Percentiles rank a stretch among this genome's conserved stretches.
Conservation (phyloP, 2,113 vertebrate species). For the Coptodon rendalli region DNA sequence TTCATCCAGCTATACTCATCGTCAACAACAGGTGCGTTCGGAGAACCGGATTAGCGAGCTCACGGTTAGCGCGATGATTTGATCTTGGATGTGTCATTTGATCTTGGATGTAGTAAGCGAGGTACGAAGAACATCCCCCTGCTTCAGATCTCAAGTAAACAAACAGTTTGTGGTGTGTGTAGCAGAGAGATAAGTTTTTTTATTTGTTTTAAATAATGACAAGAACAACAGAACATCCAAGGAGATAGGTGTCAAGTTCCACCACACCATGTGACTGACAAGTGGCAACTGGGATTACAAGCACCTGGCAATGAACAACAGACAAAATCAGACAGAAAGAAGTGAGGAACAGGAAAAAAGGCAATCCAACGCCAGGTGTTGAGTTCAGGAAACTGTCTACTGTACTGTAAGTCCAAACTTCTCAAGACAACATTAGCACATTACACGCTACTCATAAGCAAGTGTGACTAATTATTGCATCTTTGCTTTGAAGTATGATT, state of each 20-base stretch:
- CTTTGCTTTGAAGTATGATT: neutral
- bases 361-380: neutral
- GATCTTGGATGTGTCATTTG: too few species aligned
- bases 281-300: neutral
- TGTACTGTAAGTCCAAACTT: neutral
- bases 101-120: too few species aligned
- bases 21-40: too few species aligned
- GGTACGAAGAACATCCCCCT: too few species aligned
- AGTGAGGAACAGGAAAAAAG: neutral
- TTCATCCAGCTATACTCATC: too few species aligned
- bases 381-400: neutral
- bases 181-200: neutral
- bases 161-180: neutral
- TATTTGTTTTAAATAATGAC: neutral
- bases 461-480: neutral
- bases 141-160: neutral
- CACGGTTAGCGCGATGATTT: too few species aligned
- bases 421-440: neutral
- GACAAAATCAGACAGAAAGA: neutral
- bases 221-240: neutral
- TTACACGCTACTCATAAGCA: neutral
- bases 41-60: too few species aligned
- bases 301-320: neutral
- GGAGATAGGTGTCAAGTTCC: neutral
- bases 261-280: neutral